phyloP scores from a whole-genome alignment of 2,888 invertebrate genomes.

The Tiliacea citrago region DNA sequence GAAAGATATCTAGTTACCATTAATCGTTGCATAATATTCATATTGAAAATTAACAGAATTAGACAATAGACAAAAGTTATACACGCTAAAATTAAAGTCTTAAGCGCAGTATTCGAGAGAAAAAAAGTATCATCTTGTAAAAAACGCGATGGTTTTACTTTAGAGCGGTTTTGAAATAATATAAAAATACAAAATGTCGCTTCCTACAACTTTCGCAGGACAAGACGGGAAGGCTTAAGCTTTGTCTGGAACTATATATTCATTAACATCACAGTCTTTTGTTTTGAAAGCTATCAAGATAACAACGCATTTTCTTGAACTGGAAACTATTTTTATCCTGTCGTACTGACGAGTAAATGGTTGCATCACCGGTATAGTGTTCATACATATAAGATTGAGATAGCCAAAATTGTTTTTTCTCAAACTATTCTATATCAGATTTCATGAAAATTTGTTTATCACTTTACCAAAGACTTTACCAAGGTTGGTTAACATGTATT shows the following conservation, averaged over 20 bases:
- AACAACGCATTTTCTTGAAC: background rate
- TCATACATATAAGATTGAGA: background rate
- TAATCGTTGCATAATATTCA: too few relatives aligned
- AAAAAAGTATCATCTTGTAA: too few relatives aligned
- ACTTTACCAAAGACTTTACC: background rate
- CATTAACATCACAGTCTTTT: slow-evolving; percentile 11
- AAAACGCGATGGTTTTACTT: background rate
- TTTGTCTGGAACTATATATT: slow-evolving; percentile 22
- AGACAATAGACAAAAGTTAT: too few relatives aligned
- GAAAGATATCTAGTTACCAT: too few relatives aligned
- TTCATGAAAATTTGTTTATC: background rate
- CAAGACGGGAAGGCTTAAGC: slow-evolving; percentile 28
- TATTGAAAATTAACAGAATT: too few relatives aligned
- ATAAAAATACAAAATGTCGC: slow-evolving; percentile 28
- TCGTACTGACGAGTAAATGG: background rate
- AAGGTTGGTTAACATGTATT: too few relatives aligned
- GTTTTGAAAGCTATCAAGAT: slow-evolving; percentile 1
- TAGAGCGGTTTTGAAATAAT: slow-evolving; percentile 11
- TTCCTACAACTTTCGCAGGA: background rate
- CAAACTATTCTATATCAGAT: background rate
- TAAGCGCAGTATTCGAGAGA: too few relatives aligned
- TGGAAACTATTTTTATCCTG: background rate
- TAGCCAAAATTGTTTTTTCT: background rate
- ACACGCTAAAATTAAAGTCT: too few relatives aligned
- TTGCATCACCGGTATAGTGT: background rate